These are phyloP conservation scores for Myotis vivesi DNA, from an alignment of 2,797 vertebrate genomes.

Conservation along the genomic window DNA sequence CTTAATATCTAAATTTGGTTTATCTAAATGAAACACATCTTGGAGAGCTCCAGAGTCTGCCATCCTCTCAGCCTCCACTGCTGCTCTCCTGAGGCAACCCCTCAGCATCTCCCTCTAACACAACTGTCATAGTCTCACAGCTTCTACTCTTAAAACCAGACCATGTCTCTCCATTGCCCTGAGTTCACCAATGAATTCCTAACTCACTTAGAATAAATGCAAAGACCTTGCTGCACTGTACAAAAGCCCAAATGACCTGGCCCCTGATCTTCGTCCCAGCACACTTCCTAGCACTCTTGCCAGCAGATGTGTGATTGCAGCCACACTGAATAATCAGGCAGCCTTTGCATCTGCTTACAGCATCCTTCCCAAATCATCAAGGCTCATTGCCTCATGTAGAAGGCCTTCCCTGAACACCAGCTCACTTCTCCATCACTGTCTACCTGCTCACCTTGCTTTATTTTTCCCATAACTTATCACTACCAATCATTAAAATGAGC, in stretches of 20 bases:
- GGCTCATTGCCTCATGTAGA: neutral
- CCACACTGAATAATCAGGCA: neutral
- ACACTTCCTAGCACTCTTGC: neutral
- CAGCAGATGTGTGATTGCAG: neutral
- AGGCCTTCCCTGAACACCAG: neutral
- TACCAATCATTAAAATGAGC: neutral
- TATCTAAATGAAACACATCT: constrained; percentile 50
- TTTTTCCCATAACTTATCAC: neutral
- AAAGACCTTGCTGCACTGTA: neutral
- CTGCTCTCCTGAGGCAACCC: neutral
- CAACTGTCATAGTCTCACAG: neutral
- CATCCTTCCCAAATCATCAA: neutral
- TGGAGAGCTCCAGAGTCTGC: constrained; percentile 17
- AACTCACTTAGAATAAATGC: neutral
- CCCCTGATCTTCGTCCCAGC: neutral
- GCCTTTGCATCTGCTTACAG: neutral
- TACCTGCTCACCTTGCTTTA: neutral
- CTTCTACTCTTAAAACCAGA: neutral
- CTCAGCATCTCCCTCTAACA: neutral
- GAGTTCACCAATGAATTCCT: neutral
- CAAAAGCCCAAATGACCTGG: neutral
- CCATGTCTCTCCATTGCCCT: neutral
- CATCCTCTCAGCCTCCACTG: neutral
- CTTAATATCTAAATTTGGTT: constrained; percentile 49
- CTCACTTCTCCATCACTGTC: neutral